These are phyloP conservation scores for Drosophila demipolita DNA, from an alignment of 2,888 invertebrate species.

Conservation along the genomic window DNA sequence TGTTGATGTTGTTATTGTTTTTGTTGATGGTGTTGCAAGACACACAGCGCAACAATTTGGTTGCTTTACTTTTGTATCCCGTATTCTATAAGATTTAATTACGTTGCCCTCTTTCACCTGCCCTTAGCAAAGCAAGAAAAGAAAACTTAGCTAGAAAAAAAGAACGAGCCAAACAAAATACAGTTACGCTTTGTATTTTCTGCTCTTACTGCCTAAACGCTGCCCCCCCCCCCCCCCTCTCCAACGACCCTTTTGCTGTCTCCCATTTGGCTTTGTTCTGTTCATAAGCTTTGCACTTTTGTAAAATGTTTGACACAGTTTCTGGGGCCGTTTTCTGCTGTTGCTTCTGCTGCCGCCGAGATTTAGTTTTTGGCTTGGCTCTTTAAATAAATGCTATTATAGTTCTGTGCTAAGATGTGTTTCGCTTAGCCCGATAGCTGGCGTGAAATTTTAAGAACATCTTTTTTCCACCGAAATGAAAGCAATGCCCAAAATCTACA, in stretches of 20 bases:
- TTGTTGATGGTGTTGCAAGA: conserved; percentile 44
- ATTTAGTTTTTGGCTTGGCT: conserved; percentile 61
- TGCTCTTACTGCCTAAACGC: conserved; percentile 60
- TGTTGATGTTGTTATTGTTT: conserved; percentile 27
- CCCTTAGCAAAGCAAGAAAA: conserved; percentile 1
- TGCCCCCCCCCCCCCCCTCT: no score
- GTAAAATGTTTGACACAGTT: conserved; percentile 77
- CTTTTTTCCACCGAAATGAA: conserved; percentile 47
- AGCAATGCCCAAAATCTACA: conserved; percentile 62
- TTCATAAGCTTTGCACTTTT: conserved; percentile 70
- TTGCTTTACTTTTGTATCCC: conserved; percentile 39
- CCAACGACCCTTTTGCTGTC: conserved; percentile 71
- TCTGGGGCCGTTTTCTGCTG: conserved; percentile 51
- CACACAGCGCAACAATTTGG: conserved; percentile 48
- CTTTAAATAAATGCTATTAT: conserved; percentile 73
- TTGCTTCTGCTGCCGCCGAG: conserved; percentile 28
- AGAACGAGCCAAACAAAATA: conserved; percentile 32
- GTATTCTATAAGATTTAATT: conserved; percentile 74
- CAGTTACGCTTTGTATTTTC: conserved; percentile 75
- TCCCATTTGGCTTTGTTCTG: conserved; percentile 74
- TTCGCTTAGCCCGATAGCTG: conserved; percentile 51
- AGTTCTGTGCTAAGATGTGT: conserved; percentile 56
- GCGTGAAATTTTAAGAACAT: conserved; percentile 54
- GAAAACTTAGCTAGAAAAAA: conserved; percentile 21
- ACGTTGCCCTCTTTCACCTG: conserved; percentile 53